Percentiles rank a stretch among this genome's conserved stretches.
Conservation (phyloP, 2,888 invertebrate genomes). For the Noctua janthe region DNA sequence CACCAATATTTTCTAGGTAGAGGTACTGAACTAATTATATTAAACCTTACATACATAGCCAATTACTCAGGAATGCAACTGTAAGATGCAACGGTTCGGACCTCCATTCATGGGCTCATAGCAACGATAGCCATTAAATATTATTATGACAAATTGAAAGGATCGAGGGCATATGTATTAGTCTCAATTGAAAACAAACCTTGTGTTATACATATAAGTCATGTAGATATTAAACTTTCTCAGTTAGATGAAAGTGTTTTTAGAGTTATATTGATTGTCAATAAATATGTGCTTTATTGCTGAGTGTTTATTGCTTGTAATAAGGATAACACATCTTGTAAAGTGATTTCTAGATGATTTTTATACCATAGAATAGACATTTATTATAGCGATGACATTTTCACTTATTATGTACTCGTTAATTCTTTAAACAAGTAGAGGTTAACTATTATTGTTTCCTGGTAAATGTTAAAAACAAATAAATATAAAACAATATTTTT, state of each 20-base stretch:
- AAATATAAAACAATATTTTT: conserved; percentile 7
- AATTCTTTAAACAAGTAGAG: background rate
- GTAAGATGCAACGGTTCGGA: conserved; percentile 31
- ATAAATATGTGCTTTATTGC: background rate
- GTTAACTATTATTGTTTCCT: background rate
- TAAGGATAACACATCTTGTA: background rate
- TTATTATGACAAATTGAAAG: conserved; percentile 34
- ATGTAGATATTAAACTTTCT: conserved; percentile 12
- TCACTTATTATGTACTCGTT: background rate
- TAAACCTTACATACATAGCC: background rate
- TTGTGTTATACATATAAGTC: background rate
- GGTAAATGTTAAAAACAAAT: background rate
- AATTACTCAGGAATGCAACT: conserved; percentile 22
- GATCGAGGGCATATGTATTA: conserved; percentile 44
- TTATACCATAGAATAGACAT: background rate
- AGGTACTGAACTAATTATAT: background rate
- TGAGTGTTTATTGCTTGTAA: background rate
- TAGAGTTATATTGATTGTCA: background rate
- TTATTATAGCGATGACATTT: no score
- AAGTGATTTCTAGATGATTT: background rate
- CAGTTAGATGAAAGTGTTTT: background rate
- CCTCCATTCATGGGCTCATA: background rate
- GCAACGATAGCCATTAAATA: conserved; percentile 33
- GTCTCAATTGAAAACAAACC: conserved; percentile 36
- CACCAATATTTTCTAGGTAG: background rate